Percentiles rank a stretch among this genome's conserved stretches.
phyloP scores from a whole-genome alignment of 2,113 vertebrate genomes.

The Pogona vitticeps region DNA sequence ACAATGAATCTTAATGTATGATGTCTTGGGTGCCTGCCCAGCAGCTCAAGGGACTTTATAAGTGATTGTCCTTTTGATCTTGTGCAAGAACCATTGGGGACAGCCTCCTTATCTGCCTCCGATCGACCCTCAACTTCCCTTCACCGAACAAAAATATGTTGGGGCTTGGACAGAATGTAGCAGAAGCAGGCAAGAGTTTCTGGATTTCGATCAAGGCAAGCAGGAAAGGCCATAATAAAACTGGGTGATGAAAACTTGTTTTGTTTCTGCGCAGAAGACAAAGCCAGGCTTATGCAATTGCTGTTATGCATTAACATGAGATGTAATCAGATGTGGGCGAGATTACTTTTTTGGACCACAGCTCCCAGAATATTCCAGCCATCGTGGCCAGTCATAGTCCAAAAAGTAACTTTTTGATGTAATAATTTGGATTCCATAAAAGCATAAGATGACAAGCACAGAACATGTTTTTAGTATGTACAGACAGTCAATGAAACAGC shows the following conservation, averaged over 20 bases:
- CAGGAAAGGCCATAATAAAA: neutral
- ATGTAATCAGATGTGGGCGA: no score
- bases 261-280: neutral
- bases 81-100: neutral
- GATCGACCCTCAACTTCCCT: neutral
- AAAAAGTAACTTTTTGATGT: neutral
- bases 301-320: neutral
- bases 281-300: neutral
- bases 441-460: neutral
- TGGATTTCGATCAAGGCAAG: neutral
- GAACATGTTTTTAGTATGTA: neutral
- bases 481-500: neutral
- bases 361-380: no score
- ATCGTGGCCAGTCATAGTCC: no score
- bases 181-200: neutral
- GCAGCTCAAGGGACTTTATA: neutral
- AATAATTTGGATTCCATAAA: neutral
- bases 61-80: neutral
- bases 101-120: neutral
- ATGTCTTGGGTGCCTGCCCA: neutral
- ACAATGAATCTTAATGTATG: slow-evolving; percentile 5
- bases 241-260: neutral
- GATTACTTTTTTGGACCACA: no score
- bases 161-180: neutral
- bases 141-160: neutral